A percentile compares a stretch with the other conserved stretches of the same genome.
Evolutionary conservation across 2,888 invertebrate species (phyloP).

Genomic region (Drosophila multiciliata): DNA sequence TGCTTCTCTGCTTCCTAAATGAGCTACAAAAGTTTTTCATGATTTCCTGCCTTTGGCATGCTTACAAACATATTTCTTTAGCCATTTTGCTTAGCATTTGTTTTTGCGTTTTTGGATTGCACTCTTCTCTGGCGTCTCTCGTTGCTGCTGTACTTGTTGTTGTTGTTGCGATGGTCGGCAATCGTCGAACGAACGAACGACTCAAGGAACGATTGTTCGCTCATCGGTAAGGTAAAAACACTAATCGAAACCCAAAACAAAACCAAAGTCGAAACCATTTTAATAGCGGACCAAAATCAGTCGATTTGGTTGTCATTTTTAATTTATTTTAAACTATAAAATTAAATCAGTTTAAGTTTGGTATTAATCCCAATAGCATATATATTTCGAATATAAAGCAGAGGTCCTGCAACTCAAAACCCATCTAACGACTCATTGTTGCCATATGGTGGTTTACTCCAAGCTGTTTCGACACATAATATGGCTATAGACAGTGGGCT

Average conservation of each 20-base stretch:
- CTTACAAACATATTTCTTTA: constrained; percentile 30
- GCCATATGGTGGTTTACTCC: not conserved
- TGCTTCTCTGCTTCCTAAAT: constrained; percentile 3
- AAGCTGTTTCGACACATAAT: not conserved
- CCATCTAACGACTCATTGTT: not conserved
- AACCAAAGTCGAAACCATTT: constrained; percentile 9
- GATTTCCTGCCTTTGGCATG: constrained; percentile 32
- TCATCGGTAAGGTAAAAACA: constrained; percentile 59
- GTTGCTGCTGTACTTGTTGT: constrained; percentile 32
- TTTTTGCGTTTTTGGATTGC: constrained; percentile 33
- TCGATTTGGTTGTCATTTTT: not conserved
- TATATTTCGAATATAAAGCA: not conserved
- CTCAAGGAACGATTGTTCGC: constrained; percentile 29
- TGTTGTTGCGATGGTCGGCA: constrained; percentile 29
- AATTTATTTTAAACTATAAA: not conserved
- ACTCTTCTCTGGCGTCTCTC: constrained; percentile 37
- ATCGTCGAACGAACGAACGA: constrained; percentile 21
- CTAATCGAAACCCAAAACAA: constrained; percentile 37
- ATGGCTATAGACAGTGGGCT: not conserved
- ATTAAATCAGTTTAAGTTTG: not conserved
- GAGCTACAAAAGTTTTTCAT: constrained; percentile 26
- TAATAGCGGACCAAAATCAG: constrained; percentile 21
- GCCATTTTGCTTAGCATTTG: constrained; percentile 33
- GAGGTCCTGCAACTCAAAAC: not conserved
- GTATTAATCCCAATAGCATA: not conserved